These are phyloP conservation scores for Diacarnus erythraeanus DNA, from an alignment of 37 sponge, comb jelly and placozoan species.

Conservation along the genomic window DNA sequence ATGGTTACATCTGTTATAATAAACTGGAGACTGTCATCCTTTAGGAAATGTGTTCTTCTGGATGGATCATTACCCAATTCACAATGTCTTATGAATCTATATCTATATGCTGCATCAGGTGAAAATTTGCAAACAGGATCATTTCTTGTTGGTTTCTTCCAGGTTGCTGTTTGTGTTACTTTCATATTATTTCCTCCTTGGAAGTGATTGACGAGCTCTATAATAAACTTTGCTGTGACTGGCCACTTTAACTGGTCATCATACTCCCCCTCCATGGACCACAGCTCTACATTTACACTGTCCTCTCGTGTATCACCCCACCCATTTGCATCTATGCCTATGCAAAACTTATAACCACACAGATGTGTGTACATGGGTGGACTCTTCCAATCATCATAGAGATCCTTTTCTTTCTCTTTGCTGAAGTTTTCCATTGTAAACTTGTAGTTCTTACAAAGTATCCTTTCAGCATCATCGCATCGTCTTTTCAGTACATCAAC, in stretches of 20 bases:
- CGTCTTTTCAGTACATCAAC: not conserved
- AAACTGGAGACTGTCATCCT: not conserved
- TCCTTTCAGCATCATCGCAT: not conserved
- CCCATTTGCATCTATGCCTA: not conserved
- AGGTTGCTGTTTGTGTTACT: not conserved
- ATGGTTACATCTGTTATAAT: not conserved
- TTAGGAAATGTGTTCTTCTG: constrained; percentile 8
- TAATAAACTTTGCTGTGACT: not conserved
- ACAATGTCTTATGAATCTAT: not conserved
- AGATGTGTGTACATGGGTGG: constrained; percentile 1
- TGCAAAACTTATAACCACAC: constrained; percentile 7
- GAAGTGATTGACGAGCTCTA: not conserved
- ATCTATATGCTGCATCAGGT: not conserved
- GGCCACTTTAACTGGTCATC: constrained; percentile 1
- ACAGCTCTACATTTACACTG: not conserved
- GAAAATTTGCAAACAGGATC: too few species aligned
- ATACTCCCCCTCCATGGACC: not conserved
- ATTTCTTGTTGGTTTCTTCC: not conserved
- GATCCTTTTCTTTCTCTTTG: constrained; percentile 45
- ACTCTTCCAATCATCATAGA: constrained; percentile 58
- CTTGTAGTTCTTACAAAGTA: not conserved
- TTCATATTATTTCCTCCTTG: not conserved
- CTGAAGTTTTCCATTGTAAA: constrained; percentile 35
- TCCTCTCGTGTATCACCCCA: not conserved
- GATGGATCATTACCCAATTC: not conserved